phyloP scores from a whole-genome alignment of 2,113 vertebrate genomes.

The Campylomormyrus tamandua region DNA sequence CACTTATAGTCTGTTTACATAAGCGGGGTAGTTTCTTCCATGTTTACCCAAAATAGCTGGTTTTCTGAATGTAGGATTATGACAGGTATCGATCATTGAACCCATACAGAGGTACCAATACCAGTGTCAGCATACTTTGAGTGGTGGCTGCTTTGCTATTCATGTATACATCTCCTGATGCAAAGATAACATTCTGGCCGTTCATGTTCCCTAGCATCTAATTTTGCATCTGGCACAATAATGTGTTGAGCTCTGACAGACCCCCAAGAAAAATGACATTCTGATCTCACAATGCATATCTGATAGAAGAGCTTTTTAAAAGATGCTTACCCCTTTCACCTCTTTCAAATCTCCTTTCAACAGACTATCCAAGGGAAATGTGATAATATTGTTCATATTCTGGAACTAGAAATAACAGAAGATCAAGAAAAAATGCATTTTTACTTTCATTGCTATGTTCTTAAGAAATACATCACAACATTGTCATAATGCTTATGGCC shows the following conservation, averaged over 20 bases:
- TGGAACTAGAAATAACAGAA: conserved; percentile 67
- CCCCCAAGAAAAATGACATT: neutral
- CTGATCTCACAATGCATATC: neutral
- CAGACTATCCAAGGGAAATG: conserved; percentile 90
- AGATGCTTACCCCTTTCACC: conserved; percentile 80
- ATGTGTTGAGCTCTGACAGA: neutral
- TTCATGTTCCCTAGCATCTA: neutral
- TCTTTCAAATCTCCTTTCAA: conserved; percentile 95
- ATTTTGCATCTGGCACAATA: neutral
- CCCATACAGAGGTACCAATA: neutral
- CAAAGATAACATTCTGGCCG: neutral
- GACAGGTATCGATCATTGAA: neutral
- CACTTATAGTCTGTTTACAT: neutral
- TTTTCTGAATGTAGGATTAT: neutral
- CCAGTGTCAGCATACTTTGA: neutral
- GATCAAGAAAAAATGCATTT: neutral
- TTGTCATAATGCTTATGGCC: neutral
- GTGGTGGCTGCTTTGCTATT: neutral
- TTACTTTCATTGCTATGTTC: neutral
- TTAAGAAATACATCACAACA: neutral
- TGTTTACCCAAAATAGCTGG: neutral
- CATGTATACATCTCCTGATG: neutral
- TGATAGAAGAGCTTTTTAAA: neutral
- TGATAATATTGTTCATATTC: conserved; percentile 99
- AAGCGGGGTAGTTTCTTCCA: neutral